Base-by-base conservation (phyloP, 2,888 invertebrate species). In the Spodoptera picta region DNA sequence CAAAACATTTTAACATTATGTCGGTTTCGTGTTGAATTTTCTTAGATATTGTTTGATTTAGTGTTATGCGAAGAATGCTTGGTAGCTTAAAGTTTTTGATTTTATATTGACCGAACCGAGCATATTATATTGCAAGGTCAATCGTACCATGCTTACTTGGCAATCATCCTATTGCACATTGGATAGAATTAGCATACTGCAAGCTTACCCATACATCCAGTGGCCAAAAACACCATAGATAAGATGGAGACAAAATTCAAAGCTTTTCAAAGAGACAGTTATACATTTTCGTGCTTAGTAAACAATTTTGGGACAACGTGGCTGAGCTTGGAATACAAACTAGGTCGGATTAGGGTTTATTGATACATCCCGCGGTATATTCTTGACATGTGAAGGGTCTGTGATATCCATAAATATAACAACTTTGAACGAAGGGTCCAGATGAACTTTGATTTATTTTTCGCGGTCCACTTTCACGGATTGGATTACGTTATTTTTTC, bases 301-400 rank as follows among this genome's bases (percentile, higher is more conserved):
- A 54, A 57, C 42, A 45, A 54, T 63, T 46, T 57, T 9, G 53
- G 45, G 31, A 60, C 45, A 54, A 62, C 31, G 46, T 52, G 43
- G 49, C 12, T n/a, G 47, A 53, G 58, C 31, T 49, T 31, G 53
- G 54, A 60, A 57, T 72, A 63, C 43, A 74, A 74, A 72, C 50
- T 72, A 58, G 72, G 70, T 51, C 48, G 51, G 53, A 60, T 69
- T 55, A 75, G 45, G 64, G 70, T 60, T 58, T 60, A 71, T 60
- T 74, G 71, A 69, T 60, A 60, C 60, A 54, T 60, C 41, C 41
- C 36, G 19, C 14, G 50, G 45, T 57, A 44, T 52, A 61, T 56
- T 41, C 49, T 45, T 57, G 59, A 63, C 45, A 52, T 60, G 31
- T 69, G 63, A 74, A 63, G 56, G 69, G 50, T 47, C 45, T 48